Conservation (phyloP, 2,113 vertebrate genomes). For the Poecilia latipinna region DNA sequence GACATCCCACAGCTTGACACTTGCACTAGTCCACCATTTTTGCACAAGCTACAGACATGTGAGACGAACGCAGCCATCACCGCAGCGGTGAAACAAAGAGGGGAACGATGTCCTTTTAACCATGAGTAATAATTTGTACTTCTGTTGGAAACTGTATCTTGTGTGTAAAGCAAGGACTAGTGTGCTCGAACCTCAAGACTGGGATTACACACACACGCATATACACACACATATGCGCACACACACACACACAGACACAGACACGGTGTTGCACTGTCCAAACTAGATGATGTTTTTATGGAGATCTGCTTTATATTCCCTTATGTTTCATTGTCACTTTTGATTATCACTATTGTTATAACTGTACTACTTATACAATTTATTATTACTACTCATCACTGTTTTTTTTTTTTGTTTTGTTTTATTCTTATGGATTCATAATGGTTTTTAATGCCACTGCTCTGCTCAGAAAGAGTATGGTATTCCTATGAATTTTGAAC, state of each 20-base stretch:
- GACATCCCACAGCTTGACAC: constrained; percentile 77
- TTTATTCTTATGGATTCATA: constrained; percentile 81
- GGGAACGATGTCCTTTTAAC: constrained; percentile 50
- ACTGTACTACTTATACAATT: constrained; percentile 83
- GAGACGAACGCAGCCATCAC: constrained; percentile 68
- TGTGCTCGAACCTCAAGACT: constrained; percentile 72
- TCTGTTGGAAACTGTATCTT: constrained; percentile 74
- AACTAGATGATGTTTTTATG: constrained; percentile 78
- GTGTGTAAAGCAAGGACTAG: constrained; percentile 74
- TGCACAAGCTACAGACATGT: constrained; percentile 80
- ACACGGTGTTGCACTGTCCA: constrained; percentile 81
- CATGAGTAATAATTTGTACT: constrained; percentile 63
- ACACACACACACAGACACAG: constrained; percentile 67
- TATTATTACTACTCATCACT: constrained; percentile 82
- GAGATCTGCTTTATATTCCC: constrained; percentile 82
- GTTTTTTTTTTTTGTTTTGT: constrained; percentile 53
- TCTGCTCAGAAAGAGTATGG: constrained; percentile 73
- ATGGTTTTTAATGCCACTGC: constrained; percentile 79
- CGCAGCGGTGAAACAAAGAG: constrained; percentile 49
- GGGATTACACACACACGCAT: constrained; percentile 59
- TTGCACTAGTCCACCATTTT: constrained; percentile 81
- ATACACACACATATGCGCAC: constrained; percentile 20
- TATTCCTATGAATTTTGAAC: constrained; percentile 81
- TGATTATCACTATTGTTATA: constrained; percentile 84
- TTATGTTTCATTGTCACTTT: constrained; percentile 82